A percentile compares a stretch with the other conserved stretches of the same genome.
phyloP scores from a whole-genome alignment of 2,113 vertebrate species.

The Psittacula cyanocephala region DNA sequence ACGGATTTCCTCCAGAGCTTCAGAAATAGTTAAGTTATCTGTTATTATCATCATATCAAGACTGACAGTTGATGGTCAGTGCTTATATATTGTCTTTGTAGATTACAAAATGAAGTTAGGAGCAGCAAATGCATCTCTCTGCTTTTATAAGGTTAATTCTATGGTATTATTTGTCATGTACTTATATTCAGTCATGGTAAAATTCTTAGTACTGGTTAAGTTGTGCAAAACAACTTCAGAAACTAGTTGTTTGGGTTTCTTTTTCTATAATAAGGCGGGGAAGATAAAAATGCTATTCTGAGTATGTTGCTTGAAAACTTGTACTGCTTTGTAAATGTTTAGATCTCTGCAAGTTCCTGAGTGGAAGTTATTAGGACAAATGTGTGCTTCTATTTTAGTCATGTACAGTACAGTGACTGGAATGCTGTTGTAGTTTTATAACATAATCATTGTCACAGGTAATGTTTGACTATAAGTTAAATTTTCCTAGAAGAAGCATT shows the following conservation, averaged over 20 bases:
- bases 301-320: background rate
- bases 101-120: constrained; percentile 16
- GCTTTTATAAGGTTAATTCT: background rate
- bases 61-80: constrained; percentile 55
- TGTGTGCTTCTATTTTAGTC: background rate
- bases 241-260: background rate
- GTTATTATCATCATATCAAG: constrained; percentile 19
- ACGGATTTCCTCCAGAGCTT: constrained; percentile 60
- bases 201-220: background rate
- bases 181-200: background rate
- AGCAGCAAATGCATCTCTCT: background rate
- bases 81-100: constrained; percentile 42
- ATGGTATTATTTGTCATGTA: background rate
- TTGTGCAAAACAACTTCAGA: background rate
- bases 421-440: background rate
- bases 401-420: background rate
- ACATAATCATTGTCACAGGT: background rate
- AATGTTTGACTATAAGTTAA: accelerated
- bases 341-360: background rate
- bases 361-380: background rate
- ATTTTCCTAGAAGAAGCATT: background rate
- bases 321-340: background rate
- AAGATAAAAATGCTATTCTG: background rate
- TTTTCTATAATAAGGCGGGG: background rate
- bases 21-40: constrained; percentile 65